Evolutionary conservation across 1,140 invertebrate genomes (phyloP).

Genomic region (Anoplophora glabripennis): DNA sequence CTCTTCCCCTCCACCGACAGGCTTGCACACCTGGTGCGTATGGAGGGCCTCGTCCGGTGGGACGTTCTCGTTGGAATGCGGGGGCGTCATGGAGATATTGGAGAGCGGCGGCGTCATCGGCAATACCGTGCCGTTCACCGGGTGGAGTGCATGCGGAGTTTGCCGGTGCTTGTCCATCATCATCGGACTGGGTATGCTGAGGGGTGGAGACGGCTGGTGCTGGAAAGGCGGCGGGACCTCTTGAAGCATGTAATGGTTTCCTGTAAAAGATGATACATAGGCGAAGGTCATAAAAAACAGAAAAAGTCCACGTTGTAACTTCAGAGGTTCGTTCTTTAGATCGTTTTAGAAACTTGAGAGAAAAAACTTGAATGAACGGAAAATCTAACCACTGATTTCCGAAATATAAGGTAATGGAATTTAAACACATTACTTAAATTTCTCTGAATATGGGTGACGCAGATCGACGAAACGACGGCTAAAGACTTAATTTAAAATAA

Average conservation of each 20-base stretch:
- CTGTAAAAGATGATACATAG: not conserved
- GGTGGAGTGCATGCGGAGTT: slow-evolving; percentile 1
- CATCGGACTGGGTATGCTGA: slow-evolving; percentile 14
- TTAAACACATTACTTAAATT: too few relatives aligned
- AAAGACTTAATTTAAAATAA: too few relatives aligned
- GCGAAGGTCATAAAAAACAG: too few relatives aligned
- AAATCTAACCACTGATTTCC: too few relatives aligned
- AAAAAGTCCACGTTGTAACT: too few relatives aligned
- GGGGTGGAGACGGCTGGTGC: slow-evolving; percentile 7
- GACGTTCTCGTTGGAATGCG: slow-evolving; percentile 25
- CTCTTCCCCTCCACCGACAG: not conserved
- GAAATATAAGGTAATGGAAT: too few relatives aligned
- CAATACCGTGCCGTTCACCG: not conserved
- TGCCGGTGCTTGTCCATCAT: slow-evolving; percentile 23
- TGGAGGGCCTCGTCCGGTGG: slow-evolving; percentile 16
- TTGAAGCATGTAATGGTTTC: slow-evolving; percentile 24
- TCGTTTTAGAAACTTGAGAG: too few relatives aligned
- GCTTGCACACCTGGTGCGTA: not conserved
- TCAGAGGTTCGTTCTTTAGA: too few relatives aligned
- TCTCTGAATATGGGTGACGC: too few relatives aligned
- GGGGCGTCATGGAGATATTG: slow-evolving; percentile 18
- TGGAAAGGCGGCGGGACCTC: slow-evolving; percentile 18
- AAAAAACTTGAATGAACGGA: too few relatives aligned
- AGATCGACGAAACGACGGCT: too few relatives aligned
- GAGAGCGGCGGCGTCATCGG: slow-evolving; percentile 3